Evolutionary conservation across 2,797 vertebrate species (phyloP), one percentile per base, ranked within the genome.

Genomic region (Arctocebus calabarensis): DNA sequence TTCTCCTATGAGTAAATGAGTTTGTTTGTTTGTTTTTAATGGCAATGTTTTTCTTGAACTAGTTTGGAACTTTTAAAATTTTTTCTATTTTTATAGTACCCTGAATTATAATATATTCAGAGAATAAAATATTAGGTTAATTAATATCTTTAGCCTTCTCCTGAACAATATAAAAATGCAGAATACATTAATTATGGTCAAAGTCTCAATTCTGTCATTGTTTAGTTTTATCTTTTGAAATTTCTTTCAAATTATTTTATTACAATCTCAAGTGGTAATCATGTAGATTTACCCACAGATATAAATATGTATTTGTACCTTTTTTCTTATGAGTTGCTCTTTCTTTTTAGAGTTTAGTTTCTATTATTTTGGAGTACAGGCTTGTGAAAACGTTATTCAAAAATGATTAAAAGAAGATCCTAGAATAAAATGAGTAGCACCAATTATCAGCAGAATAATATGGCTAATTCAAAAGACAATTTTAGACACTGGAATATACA

Each of bases 41-140:
- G 48, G 83, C 3, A 61, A 43, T 82, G 3, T 40, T 90, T 92
- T 86, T 71, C 19, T 48, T 86, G 4, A 19, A 40, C 32, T 73
- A 77, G 5, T 83, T 64, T 82, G 37, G 17, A 71, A 7, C 20
- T 29, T 90, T 92, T 64, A 48, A 55, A 37, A 10, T 13, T 48
- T 64, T 64, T 62, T 74, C 7, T 74, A 3, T 43, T 45, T 83
- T 93, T 90, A 37, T 78, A 23, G 5, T 77, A 59, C 71, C 10
- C 4, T n/a, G 77, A 79, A 59, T 83, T 71, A 48, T 19, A 45
- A 45, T 83, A 66, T 17, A 82, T 70, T 90, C 52, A 55, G 17
- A 77, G 64, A 77, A 86, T 83, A 86, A 87, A 90, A 25, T 84
- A 3, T 64, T 84, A 37, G 20, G 3, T 88, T 82, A 90, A 48